Evolutionary conservation across 2,888 invertebrate species (phyloP).

Genomic region (Drosophila barbarae): DNA sequence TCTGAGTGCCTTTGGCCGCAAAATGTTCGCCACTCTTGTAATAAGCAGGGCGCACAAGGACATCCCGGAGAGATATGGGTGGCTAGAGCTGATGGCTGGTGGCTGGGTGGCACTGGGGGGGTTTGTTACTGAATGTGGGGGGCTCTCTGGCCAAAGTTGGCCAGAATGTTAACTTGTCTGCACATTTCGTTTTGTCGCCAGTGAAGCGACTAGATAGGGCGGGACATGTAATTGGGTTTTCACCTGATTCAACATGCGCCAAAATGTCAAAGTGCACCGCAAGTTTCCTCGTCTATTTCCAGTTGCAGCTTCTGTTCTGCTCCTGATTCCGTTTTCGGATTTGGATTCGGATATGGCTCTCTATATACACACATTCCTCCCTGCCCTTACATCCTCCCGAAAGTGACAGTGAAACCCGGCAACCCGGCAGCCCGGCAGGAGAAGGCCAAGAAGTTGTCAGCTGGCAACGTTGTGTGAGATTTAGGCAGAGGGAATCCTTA

Average conservation of each 20-base stretch:
- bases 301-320: constrained; percentile 1
- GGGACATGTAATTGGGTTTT: constrained; percentile 70
- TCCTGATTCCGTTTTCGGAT: constrained; percentile 5
- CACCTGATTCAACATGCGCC: constrained; percentile 69
- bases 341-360: constrained; percentile 3
- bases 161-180: constrained; percentile 60
- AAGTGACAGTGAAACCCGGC: constrained; percentile 20
- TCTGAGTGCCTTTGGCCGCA: constrained; percentile 33
- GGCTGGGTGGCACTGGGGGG: neutral
- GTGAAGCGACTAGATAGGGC: constrained; percentile 50
- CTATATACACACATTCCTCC: neutral
- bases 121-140: neutral
- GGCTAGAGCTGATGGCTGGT: neutral
- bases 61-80: constrained; percentile 18
- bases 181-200: constrained; percentile 57
- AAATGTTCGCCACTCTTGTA: constrained; percentile 49
- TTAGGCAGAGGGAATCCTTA: neutral
- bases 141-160: constrained; percentile 43
- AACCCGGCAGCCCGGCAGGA: constrained; percentile 5
- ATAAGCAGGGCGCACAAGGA: constrained; percentile 47
- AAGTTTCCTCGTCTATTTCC: constrained; percentile 43
- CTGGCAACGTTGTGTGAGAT: neutral
- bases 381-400: neutral
- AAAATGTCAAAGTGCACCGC: constrained; percentile 63
- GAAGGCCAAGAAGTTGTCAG: neutral